These are phyloP conservation scores for Crematogaster levior DNA, from an alignment of 2,888 invertebrate species.

Conservation along the genomic window DNA sequence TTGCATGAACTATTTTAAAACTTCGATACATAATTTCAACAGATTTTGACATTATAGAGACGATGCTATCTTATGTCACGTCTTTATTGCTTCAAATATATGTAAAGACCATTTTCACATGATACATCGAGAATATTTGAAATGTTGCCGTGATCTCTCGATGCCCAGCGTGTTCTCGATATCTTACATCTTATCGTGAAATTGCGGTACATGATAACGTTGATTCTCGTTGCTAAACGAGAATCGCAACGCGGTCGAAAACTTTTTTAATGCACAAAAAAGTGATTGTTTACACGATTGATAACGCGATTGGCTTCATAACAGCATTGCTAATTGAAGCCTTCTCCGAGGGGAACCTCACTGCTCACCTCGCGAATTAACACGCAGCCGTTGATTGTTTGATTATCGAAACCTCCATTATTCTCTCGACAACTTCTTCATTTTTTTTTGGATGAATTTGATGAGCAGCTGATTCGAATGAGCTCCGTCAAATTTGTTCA, in stretches of 20 bases:
- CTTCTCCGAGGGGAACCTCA: background rate
- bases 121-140: background rate
- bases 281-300: constrained; percentile 16
- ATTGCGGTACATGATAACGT: background rate
- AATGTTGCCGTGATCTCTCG: background rate
- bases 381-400: constrained; percentile 21
- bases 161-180: no score
- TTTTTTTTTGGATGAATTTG: background rate
- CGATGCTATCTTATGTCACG: background rate
- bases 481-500: background rate
- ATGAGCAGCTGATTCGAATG: background rate
- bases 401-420: constrained; percentile 24
- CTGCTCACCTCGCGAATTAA: background rate
- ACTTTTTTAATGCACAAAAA: background rate
- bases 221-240: background rate
- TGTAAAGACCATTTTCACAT: background rate
- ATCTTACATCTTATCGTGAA: background rate
- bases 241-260: background rate
- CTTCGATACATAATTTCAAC: background rate
- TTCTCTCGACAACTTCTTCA: background rate
- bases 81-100: background rate
- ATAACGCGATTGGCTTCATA: background rate
- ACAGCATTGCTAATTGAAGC: background rate
- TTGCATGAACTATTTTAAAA: constrained; percentile 4
- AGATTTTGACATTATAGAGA: background rate